Evolutionary conservation across 1,140 invertebrate genomes (phyloP), one percentile per base, ranked within the genome.

Genomic region (Drosophila murphyi): DNA sequence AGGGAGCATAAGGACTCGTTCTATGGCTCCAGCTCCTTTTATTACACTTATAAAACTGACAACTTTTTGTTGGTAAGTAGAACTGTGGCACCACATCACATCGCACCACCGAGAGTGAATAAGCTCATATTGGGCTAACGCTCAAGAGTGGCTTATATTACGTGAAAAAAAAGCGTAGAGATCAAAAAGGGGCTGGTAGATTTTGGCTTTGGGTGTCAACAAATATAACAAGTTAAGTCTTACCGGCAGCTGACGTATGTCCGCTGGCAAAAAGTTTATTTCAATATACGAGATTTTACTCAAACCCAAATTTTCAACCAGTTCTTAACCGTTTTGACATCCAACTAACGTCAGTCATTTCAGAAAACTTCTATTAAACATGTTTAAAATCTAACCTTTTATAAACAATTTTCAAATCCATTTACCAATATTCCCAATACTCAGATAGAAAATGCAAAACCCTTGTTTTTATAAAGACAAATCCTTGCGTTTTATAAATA

Each of bases 121-220:
- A 52, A 52, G 55, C 55, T 51, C 47, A 63, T 56, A 57, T 31
- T 34, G n/a, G 32, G 47, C 48, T 45, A 62, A 55, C 57, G 43
- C 60, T 52, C 47, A 8, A 39, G 54, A 72, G 72, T 69, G 65
- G 80, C 72, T 82, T 75, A 83, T 72, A 60, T 65, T 60, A 50
- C 60, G 7, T 43, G 39, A 43, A 31, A 2, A n/a, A 39, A 54
- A 3, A n/a, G 12, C 37, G 4, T 32, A 2, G 32, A 48, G 39
- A 47, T 65, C 39, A 60, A 60, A 47, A 28, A 41, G 39, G 31
- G 10, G 10, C n/a, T 45, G 41, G 29, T 45, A 34, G 41, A 45
- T 45, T 39, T 64, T 64, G 28, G 37, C 62, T 65, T 56, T 45
- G 51, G 5, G 35, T 65, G 51, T 52, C 51, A 65, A 55, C 62